Conservation (phyloP, 2,113 vertebrate species). For the Ondatra zibethicus region DNA sequence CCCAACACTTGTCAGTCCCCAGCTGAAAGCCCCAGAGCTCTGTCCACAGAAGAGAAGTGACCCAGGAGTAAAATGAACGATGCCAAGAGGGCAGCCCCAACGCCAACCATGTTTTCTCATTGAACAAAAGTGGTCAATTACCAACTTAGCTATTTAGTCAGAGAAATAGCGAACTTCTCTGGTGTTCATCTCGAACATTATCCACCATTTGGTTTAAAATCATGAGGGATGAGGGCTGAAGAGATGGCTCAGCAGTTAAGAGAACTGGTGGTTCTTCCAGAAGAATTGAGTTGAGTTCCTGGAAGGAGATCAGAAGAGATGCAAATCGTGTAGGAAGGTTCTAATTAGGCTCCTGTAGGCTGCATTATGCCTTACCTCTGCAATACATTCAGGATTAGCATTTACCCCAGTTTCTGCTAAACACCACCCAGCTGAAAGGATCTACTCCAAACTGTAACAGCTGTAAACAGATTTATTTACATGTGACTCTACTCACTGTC, state of each 20-base stretch:
- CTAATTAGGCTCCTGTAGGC: neutral
- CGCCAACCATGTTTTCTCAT: neutral
- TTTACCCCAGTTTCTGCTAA: neutral
- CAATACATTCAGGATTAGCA: neutral
- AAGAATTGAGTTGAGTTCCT: neutral
- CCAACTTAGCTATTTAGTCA: neutral
- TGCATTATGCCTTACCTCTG: neutral
- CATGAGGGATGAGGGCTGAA: neutral
- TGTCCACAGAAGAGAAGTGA: neutral
- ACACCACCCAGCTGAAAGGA: neutral
- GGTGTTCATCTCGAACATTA: neutral
- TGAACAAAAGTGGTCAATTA: neutral
- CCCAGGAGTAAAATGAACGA: neutral
- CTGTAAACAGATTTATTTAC: neutral
- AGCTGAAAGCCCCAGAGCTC: neutral
- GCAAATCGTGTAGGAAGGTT: neutral
- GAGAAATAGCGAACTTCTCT: neutral
- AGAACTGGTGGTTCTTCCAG: neutral
- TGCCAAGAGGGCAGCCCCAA: neutral
- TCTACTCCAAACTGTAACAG: neutral
- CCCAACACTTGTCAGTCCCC: neutral
- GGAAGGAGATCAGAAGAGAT: neutral
- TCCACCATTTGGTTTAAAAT: neutral
- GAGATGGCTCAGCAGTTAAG: neutral
- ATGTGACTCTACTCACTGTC: accelerated